phyloP scores from a whole-genome alignment of 1,140 invertebrate species.

The Drosophila rufa region DNA sequence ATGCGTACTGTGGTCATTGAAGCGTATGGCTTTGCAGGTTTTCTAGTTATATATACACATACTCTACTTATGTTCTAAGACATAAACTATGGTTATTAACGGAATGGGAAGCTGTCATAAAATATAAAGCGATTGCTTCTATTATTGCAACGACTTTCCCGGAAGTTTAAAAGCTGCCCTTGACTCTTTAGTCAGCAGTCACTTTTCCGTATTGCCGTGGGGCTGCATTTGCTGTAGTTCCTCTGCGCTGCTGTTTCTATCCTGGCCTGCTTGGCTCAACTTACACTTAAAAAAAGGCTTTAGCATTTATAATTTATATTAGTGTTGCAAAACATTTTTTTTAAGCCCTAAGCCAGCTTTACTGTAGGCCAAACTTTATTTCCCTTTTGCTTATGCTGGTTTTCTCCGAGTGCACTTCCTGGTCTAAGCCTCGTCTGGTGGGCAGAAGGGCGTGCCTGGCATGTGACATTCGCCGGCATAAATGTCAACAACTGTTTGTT shows the following conservation, averaged over 20 bases:
- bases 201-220: constrained; percentile 3
- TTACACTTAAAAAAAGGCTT: neutral
- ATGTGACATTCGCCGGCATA: constrained; percentile 78
- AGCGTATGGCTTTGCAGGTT: too few relatives aligned
- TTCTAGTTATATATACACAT: neutral
- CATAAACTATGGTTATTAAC: neutral
- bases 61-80: neutral
- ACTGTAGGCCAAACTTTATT: too few relatives aligned
- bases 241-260: constrained; percentile 8
- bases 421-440: constrained; percentile 42
- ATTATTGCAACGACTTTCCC: neutral
- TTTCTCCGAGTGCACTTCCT: constrained; percentile 11
- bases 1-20: neutral
- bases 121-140: neutral
- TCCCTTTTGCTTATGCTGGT: too few relatives aligned
- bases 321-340: too few relatives aligned
- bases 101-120: neutral
- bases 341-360: too few relatives aligned
- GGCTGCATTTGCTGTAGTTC: constrained; percentile 9
- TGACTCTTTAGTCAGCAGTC: neutral
- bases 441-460: constrained; percentile 49
- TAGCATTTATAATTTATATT: too few relatives aligned
- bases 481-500: constrained; percentile 77
- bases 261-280: neutral
- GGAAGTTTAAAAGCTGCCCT: constrained; percentile 12